A percentile compares a stretch with the other conserved stretches of the same genome.
Conservation (phyloP, 1,140 invertebrate genomes). For the Melipona quadrifasciata region DNA sequence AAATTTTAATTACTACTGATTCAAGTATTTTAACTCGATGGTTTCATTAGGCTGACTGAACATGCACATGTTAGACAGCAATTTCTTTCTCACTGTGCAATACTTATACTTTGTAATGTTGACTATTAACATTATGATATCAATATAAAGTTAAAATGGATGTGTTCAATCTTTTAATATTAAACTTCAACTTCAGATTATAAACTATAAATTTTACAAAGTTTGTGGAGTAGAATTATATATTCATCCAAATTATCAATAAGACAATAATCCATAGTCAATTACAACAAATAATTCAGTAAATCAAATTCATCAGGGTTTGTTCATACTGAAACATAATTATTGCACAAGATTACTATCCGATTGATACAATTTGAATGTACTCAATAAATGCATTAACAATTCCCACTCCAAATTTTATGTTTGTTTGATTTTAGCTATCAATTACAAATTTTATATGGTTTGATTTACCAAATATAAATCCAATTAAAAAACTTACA, state of each 20-base stretch:
- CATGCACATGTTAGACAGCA: conserved; percentile 53
- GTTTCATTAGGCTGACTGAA: conserved; percentile 51
- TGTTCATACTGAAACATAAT: conserved; percentile 27
- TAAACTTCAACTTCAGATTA: conserved; percentile 22
- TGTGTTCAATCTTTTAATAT: conserved; percentile 18
- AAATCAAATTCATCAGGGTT: conserved; percentile 26
- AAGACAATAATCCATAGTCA: conserved; percentile 47
- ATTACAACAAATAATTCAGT: conserved; percentile 7
- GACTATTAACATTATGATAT: conserved; percentile 33
- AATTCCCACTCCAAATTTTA: conserved; percentile 38
- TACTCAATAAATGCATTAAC: conserved; percentile 46
- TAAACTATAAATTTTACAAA: conserved; percentile 30
- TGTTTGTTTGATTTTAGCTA: conserved; percentile 45
- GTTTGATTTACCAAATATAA: conserved; percentile 55
- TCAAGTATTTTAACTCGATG: conserved; percentile 43
- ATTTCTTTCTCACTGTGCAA: conserved; percentile 42
- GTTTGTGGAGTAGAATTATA: conserved; percentile 5
- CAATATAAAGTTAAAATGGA: conserved; percentile 29
- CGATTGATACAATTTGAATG: conserved; percentile 46
- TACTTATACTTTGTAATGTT: conserved; percentile 37
- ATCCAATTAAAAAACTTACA: conserved; percentile 56
- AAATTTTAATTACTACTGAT: conserved; percentile 43
- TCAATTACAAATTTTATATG: conserved; percentile 26
- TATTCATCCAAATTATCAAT: conserved; percentile 50
- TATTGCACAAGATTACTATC: conserved; percentile 44